phyloP scores from a whole-genome alignment of 2,888 invertebrate species.

The Pollenia amentaria region DNA sequence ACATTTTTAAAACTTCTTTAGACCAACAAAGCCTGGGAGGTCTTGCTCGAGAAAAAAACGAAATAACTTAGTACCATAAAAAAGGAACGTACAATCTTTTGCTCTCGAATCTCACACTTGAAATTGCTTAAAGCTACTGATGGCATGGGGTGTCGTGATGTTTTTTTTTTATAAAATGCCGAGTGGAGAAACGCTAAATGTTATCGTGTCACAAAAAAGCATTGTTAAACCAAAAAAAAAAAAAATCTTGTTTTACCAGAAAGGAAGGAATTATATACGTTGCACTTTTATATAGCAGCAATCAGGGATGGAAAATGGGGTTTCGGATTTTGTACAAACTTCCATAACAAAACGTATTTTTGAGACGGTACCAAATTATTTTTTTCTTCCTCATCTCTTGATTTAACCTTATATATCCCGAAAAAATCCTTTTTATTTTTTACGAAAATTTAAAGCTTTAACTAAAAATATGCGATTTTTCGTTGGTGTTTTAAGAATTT shows the following conservation, averaged over 20 bases:
- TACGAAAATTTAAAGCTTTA: too few relatives aligned
- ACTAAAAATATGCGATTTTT: too few relatives aligned
- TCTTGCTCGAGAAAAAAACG: conserved; percentile 8
- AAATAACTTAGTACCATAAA: neutral
- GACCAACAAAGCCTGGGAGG: conserved; percentile 13
- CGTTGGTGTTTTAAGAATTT: too few relatives aligned
- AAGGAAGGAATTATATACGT: conserved; percentile 14
- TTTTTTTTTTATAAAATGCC: conserved; percentile 57
- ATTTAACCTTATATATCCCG: too few relatives aligned
- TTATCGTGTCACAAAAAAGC: conserved; percentile 57
- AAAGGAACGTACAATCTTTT: neutral
- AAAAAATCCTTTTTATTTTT: too few relatives aligned
- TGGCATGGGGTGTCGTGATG: conserved; percentile 41
- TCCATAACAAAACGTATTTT: too few relatives aligned
- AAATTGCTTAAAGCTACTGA: conserved; percentile 52
- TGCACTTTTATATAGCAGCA: neutral
- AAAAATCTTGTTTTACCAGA: conserved; percentile 15
- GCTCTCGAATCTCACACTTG: neutral
- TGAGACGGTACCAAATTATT: too few relatives aligned
- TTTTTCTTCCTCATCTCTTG: too few relatives aligned
- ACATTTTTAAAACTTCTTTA: conserved; percentile 44
- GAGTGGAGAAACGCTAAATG: conserved; percentile 54
- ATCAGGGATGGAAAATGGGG: too few relatives aligned
- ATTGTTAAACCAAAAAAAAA: neutral
- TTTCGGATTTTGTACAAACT: too few relatives aligned